Conservation (phyloP, 2,797 vertebrate species). For the Tragelaphus eurycerus region DNA sequence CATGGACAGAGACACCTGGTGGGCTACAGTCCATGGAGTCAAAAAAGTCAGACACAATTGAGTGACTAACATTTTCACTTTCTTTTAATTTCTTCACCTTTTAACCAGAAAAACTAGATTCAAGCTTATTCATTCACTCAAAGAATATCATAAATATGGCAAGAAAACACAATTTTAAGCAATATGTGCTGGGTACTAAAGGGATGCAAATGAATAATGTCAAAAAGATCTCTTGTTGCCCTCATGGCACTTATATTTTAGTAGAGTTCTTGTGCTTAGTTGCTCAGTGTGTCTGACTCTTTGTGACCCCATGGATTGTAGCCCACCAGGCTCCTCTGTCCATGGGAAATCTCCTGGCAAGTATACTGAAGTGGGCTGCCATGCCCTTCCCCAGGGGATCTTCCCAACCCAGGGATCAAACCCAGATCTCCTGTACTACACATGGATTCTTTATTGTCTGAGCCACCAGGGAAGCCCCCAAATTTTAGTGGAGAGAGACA, state of each 20-base stretch:
- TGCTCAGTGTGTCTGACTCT: rapidly evolving
- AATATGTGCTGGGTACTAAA: not conserved
- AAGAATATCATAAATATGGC: not conserved
- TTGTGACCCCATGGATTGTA: not conserved
- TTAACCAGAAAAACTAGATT: not conserved
- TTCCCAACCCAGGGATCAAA: not conserved
- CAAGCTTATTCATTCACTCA: not conserved
- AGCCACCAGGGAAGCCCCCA: not conserved
- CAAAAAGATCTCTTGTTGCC: not conserved
- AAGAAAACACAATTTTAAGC: not conserved
- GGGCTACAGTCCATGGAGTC: not conserved
- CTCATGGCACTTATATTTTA: not conserved
- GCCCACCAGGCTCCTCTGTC: not conserved
- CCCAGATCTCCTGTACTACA: not conserved
- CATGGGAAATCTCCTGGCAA: not conserved
- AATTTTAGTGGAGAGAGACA: not conserved
- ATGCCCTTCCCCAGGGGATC: not conserved
- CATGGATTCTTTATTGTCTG: not conserved
- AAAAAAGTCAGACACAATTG: not conserved
- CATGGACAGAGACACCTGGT: not conserved
- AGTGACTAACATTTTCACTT: not conserved
- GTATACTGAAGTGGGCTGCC: not conserved
- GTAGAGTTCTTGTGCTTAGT: not conserved
- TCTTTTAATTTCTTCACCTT: not conserved
- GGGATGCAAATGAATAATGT: not conserved